A percentile compares a stretch with the other conserved stretches of the same genome.
Evolutionary conservation across 2,113 vertebrate species (phyloP).

Genomic region (Trachemys scripta): DNA sequence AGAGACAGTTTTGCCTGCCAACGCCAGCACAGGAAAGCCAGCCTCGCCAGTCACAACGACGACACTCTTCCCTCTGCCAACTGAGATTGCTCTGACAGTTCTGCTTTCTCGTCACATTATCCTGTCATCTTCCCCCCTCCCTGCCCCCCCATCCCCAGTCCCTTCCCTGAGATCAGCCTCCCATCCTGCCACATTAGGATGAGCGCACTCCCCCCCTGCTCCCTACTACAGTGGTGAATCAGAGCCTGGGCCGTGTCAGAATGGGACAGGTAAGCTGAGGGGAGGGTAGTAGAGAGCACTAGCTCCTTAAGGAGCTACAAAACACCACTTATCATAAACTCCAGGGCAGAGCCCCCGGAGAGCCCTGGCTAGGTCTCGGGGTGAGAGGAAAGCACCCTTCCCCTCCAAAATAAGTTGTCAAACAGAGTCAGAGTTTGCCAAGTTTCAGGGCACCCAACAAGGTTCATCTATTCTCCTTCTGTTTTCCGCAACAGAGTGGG

Average conservation of each 20-base stretch:
- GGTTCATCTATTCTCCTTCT: background rate
- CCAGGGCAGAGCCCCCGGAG: background rate
- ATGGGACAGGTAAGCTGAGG: background rate
- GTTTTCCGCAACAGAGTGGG: background rate
- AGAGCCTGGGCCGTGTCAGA: background rate
- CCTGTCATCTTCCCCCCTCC: slow-evolving; percentile 16
- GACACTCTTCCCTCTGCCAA: slow-evolving; percentile 24
- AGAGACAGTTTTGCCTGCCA: slow-evolving; percentile 23
- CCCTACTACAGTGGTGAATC: background rate
- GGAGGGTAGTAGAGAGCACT: slow-evolving; percentile 1
- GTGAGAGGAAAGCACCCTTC: background rate
- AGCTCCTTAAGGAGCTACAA: background rate
- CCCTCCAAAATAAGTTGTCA: background rate
- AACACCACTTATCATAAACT: background rate
- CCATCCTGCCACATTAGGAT: background rate
- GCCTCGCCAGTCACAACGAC: slow-evolving; percentile 46
- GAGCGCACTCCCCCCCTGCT: background rate
- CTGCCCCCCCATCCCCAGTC: background rate
- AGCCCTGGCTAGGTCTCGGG: background rate
- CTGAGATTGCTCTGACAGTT: slow-evolving; percentile 67
- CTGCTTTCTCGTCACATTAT: slow-evolving; percentile 57
- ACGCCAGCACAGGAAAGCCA: slow-evolving; percentile 22
- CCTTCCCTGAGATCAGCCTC: slow-evolving; percentile 15
- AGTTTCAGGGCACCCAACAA: background rate
- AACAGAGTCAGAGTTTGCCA: background rate